Evolutionary conservation across 2,888 invertebrate genomes (phyloP), one percentile per base, ranked within the genome.

Genomic region (Tanytarsus gracilentus): DNA sequence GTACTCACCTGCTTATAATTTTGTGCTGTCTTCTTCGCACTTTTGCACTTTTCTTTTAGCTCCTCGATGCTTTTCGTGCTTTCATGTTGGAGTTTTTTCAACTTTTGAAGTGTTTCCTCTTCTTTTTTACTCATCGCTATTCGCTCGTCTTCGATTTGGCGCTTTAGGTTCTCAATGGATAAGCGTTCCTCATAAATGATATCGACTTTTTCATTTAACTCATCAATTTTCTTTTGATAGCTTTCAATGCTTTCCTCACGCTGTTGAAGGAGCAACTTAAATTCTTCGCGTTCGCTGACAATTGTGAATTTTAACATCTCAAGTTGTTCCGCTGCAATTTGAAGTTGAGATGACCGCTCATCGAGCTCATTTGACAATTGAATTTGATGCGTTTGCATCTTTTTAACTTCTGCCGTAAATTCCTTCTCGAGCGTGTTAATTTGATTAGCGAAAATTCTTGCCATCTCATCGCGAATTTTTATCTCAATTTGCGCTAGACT

Each of bases 401-500:
- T 74, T 65, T 77, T 64, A 65, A 75, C 59, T 70, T 78, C 61
- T 67, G 69, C 63, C 69, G 77, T 63, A 68, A 69, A 68, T 68
- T 74, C 76, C 72, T 76, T 60, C 69, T 80, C 80, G 7, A 78
- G 72, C 0, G 76, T 75, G 68, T 80, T 81, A 64, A 84, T 75
- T 71, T 84, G 82, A 25, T 77, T 66, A 0, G 81, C 80, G 64
- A 81, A 83, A 62, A 82, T 79, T 65, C 81, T 81, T 0, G 83
- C 82, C 76, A 83, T 81, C 68, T 84, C 84, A 63, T 84, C 81
- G 1, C 83, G 75, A 60, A 84, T 79, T 1, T 79, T 79, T 30
- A 69, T 66, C 63, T 73, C 73, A 2, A 69, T 73, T 73, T 72
- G 72, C 72, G 30, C 71, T 68, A 44, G 71, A 69, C 3, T 72